Percentiles rank a stretch among this genome's conserved stretches.
Conservation (phyloP, 2,888 invertebrate species). For the Crematogaster levior region DNA sequence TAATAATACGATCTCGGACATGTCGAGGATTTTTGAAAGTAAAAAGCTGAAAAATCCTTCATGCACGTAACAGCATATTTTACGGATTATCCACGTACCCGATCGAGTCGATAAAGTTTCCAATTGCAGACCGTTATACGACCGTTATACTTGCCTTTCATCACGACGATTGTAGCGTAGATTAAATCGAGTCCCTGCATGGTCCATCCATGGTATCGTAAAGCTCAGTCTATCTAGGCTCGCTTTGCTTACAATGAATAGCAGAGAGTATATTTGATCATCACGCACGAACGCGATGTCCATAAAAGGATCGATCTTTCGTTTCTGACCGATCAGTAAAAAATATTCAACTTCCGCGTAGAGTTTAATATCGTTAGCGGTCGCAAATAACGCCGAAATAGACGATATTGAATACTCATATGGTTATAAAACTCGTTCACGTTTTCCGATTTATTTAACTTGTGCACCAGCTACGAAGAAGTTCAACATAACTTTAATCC, state of each 20-base stretch:
- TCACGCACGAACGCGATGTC: conserved; percentile 44
- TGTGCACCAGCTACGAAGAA: neutral
- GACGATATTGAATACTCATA: neutral
- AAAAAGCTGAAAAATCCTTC: conserved; percentile 24
- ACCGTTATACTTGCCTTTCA: conserved; percentile 35
- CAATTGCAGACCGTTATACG: conserved; percentile 37
- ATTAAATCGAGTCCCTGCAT: conserved; percentile 42
- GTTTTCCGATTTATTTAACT: neutral
- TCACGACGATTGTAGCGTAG: conserved; percentile 45
- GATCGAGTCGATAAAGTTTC: conserved; percentile 58
- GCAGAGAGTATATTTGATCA: conserved; percentile 52
- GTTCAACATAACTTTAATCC: neutral
- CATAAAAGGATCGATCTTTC: conserved; percentile 52
- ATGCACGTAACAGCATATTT: conserved; percentile 40
- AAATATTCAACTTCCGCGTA: conserved; percentile 13
- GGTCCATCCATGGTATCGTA: conserved; percentile 32
- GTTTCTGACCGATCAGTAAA: neutral
- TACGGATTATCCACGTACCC: conserved; percentile 35
- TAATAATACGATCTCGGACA: conserved; percentile 27
- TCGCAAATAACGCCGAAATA: neutral
- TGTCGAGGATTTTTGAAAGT: conserved; percentile 29
- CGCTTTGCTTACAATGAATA: conserved; percentile 57
- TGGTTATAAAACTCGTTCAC: neutral
- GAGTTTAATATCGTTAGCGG: neutral
- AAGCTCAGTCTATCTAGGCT: conserved; percentile 44